A percentile compares a stretch with the other conserved stretches of the same genome.
Conservation (phyloP, 1,140 invertebrate genomes). For the Drosophila pandora region DNA sequence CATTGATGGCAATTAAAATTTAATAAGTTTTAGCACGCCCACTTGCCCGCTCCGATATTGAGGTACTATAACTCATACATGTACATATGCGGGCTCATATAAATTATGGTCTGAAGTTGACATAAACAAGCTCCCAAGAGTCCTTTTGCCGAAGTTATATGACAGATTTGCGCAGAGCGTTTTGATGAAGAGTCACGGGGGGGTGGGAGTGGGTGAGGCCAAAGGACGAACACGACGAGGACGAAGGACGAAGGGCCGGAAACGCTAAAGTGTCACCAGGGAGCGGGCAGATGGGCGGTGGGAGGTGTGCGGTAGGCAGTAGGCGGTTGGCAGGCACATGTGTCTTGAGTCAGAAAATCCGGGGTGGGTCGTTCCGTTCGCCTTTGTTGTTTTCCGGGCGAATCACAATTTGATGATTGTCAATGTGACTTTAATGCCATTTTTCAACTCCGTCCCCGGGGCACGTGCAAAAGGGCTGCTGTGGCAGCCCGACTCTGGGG, state of each 20-base stretch:
- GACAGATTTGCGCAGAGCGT: conserved; percentile 76
- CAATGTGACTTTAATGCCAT: conserved; percentile 84
- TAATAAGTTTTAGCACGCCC: conserved; percentile 61
- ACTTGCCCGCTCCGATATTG: neutral
- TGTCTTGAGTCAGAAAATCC: conserved; percentile 43
- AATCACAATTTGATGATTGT: conserved; percentile 83
- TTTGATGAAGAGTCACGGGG: conserved; percentile 68
- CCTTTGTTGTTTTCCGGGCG: conserved; percentile 69
- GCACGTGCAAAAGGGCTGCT: conserved; percentile 74
- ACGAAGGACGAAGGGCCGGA: conserved; percentile 21
- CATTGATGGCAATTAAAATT: conserved; percentile 68
- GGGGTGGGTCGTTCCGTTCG: conserved; percentile 14
- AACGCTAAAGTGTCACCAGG: conserved; percentile 76
- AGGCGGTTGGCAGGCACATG: conserved; percentile 53
- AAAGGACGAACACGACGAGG: conserved; percentile 8
- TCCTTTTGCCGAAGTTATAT: conserved; percentile 80
- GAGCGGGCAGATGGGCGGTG: conserved; percentile 38
- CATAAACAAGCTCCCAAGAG: conserved; percentile 83
- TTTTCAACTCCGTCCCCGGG: conserved; percentile 74
- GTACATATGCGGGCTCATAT: conserved; percentile 65
- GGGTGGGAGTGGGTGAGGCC: conserved; percentile 2
- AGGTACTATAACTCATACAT: conserved; percentile 17
- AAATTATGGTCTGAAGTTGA: conserved; percentile 82
- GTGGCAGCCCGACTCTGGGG: neutral
- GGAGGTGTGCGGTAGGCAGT: conserved; percentile 17